Conservation (phyloP, 2,113 vertebrate species). For the Sardina pilchardus region DNA sequence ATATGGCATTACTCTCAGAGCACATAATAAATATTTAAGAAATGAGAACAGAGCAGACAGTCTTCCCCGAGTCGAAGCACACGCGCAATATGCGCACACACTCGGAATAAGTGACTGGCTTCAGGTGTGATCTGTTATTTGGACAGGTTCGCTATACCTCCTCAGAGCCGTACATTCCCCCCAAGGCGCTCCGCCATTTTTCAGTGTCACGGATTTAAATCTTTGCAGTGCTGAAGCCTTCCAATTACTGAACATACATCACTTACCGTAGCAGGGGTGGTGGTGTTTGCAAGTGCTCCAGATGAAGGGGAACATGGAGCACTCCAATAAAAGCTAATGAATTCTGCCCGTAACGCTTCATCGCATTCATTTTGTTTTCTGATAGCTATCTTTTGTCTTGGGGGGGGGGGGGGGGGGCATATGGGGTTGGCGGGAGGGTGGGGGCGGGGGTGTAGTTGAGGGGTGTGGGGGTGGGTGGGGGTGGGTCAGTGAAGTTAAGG, state of each 20-base stretch:
- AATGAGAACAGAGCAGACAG: not conserved
- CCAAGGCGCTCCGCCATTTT: slow-evolving; percentile 75
- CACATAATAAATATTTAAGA: slow-evolving; percentile 1
- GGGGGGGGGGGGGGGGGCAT: not conserved
- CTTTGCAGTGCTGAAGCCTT: slow-evolving; percentile 76
- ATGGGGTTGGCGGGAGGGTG: too few species aligned
- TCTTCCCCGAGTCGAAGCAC: not conserved
- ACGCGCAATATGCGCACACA: not conserved
- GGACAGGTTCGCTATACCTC: slow-evolving; percentile 79
- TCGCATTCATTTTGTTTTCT: slow-evolving; percentile 31
- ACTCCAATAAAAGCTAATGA: slow-evolving; percentile 24
- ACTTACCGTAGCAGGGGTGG: slow-evolving; percentile 52
- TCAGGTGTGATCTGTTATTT: slow-evolving; percentile 84
- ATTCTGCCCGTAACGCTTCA: slow-evolving; percentile 30
- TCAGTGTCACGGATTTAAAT: slow-evolving; percentile 84
- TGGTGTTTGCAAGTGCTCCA: not conserved
- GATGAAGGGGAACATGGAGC: slow-evolving; percentile 9
- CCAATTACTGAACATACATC: slow-evolving; percentile 75
- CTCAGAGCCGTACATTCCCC: slow-evolving; percentile 79
- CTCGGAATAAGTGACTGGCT: slow-evolving; percentile 77
- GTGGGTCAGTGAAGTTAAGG: not conserved
- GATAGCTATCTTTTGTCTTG: slow-evolving; percentile 11
- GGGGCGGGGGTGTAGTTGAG: too few species aligned
- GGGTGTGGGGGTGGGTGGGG: too few species aligned
- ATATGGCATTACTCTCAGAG: slow-evolving; percentile 14